A percentile compares a stretch with the other conserved stretches of the same genome.
phyloP scores from a whole-genome alignment of 92 coral and sea anemone species.

The Metridium senile region DNA sequence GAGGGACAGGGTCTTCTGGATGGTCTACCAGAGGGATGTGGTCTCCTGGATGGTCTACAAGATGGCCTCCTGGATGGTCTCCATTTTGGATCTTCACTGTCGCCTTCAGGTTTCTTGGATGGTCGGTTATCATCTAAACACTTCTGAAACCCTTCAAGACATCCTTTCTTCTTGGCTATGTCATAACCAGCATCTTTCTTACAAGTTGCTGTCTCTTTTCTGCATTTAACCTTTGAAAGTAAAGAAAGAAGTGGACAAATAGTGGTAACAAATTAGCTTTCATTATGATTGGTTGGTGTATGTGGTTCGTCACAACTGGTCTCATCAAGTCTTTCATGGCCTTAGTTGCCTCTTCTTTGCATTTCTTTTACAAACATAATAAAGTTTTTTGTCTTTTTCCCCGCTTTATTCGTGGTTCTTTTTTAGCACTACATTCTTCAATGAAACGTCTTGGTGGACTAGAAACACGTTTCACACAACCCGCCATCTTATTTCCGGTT shows the following conservation, averaged over 20 bases:
- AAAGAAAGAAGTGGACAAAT: no score
- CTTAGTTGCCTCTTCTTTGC: no score
- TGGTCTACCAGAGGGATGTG: constrained; percentile 1
- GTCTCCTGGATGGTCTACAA: background rate
- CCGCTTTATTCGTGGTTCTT: no score
- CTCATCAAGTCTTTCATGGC: no score
- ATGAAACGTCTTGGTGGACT: no score
- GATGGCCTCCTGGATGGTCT: background rate
- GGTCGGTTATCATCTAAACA: background rate
- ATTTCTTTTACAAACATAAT: no score
- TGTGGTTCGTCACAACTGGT: no score
- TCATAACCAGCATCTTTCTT: background rate
- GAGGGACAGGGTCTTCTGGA: background rate
- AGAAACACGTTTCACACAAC: no score
- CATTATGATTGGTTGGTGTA: background rate
- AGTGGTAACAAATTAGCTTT: background rate
- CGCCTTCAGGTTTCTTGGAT: background rate
- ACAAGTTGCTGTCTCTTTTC: background rate
- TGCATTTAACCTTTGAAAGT: background rate
- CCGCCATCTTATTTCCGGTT: no score
- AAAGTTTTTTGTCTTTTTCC: no score
- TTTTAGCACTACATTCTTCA: no score
- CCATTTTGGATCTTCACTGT: background rate
- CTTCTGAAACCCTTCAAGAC: background rate
- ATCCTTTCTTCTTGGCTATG: background rate